A percentile compares a stretch with the other conserved stretches of the same genome.
phyloP scores from a whole-genome alignment of 2,113 vertebrate genomes.

The Ctenomys sociabilis region DNA sequence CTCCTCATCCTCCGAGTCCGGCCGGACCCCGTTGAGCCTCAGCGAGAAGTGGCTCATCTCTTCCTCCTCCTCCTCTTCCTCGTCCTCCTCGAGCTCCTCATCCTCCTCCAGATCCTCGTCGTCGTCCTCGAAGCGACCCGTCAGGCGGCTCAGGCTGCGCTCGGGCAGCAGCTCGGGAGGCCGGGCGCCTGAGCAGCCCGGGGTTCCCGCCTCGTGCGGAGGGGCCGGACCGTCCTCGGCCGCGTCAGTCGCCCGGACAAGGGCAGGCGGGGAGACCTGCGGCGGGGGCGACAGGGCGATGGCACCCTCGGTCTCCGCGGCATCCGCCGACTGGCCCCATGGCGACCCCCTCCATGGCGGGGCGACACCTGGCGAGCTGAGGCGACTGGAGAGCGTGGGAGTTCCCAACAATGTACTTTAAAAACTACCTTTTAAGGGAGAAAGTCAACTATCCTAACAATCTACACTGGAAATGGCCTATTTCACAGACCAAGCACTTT shows the following conservation, averaged over 20 bases:
- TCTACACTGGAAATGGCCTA: not conserved
- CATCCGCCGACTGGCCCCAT: constrained; percentile 43
- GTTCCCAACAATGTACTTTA: not conserved
- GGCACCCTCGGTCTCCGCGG: not conserved
- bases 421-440: not conserved
- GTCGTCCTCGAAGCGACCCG: constrained; percentile 73
- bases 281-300: constrained; percentile 72
- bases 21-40: constrained; percentile 71
- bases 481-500: not conserved
- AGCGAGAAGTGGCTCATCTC: constrained; percentile 82
- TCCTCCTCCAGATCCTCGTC: constrained; percentile 81
- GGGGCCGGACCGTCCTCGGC: constrained; percentile 39
- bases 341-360: constrained; percentile 61
- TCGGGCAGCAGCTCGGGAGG: constrained; percentile 71
- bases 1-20: constrained; percentile 84
- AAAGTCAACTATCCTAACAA: not conserved
- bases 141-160: constrained; percentile 68
- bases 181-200: constrained; percentile 75
- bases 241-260: constrained; percentile 30
- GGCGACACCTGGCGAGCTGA: not conserved
- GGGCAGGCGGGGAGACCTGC: constrained; percentile 68
- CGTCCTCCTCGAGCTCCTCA: constrained; percentile 78
- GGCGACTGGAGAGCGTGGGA: not conserved
- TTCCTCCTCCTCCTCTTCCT: constrained; percentile 83
- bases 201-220: constrained; percentile 61